These are phyloP conservation scores for Diuraphis noxia DNA, from an alignment of 1,140 invertebrate species.

Conservation along the genomic window DNA sequence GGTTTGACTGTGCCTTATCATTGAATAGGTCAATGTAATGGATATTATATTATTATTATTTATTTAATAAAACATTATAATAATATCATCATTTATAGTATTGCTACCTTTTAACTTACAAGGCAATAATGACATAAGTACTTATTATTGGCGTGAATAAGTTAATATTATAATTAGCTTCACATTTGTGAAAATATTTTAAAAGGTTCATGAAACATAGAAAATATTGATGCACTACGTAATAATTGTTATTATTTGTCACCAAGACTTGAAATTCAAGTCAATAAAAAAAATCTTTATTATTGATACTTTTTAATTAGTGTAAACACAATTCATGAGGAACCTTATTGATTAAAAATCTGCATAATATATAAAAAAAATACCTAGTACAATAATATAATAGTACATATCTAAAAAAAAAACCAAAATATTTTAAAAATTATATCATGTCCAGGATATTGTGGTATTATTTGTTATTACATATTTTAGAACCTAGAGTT, in stretches of 20 bases:
- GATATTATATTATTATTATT: not conserved
- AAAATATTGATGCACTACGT: too few species aligned
- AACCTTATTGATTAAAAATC: not conserved
- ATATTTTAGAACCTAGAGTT: too few species aligned
- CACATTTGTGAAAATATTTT: not conserved
- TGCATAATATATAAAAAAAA: not conserved
- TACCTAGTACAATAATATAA: not conserved
- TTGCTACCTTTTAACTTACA: not conserved
- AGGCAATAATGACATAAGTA: too few species aligned
- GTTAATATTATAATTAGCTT: too few species aligned
- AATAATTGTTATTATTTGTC: too few species aligned
- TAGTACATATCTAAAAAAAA: not conserved
- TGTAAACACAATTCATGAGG: not conserved
- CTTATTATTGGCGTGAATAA: too few species aligned
- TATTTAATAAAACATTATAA: not conserved
- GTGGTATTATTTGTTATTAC: too few species aligned
- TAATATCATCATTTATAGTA: not conserved
- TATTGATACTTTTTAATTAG: too few species aligned
- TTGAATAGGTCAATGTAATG: not conserved
- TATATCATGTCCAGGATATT: not conserved
- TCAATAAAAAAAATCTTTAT: too few species aligned
- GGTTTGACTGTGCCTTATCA: not conserved
- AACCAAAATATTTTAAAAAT: not conserved
- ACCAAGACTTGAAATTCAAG: too few species aligned
- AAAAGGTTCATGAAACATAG: not conserved